phyloP scores from a whole-genome alignment of 2,888 invertebrate species.

The Nudaria mundana region DNA sequence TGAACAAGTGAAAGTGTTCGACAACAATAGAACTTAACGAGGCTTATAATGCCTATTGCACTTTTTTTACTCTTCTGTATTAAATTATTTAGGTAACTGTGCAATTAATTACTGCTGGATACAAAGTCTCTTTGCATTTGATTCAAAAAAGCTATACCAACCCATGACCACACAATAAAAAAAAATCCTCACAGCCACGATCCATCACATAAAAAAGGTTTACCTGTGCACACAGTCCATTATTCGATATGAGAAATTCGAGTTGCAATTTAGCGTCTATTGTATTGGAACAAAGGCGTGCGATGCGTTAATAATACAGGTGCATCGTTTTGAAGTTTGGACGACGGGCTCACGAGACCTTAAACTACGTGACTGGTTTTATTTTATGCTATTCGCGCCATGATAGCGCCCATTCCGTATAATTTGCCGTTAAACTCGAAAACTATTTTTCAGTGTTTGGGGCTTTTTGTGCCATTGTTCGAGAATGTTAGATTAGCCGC shows the following conservation, averaged over 20 bases:
- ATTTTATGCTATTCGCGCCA: constrained; percentile 67
- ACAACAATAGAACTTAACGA: no score
- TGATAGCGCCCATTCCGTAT: constrained; percentile 70
- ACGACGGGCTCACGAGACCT: constrained; percentile 31
- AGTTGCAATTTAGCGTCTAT: constrained; percentile 76
- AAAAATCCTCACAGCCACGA: constrained; percentile 37
- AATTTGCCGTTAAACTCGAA: constrained; percentile 69
- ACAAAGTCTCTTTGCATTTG: no score
- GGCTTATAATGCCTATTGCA: no score
- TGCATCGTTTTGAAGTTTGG: constrained; percentile 69
- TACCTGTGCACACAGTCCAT: constrained; percentile 59
- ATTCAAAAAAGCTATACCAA: constrained; percentile 7
- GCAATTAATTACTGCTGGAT: no score
- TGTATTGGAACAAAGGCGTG: constrained; percentile 73
- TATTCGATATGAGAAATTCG: constrained; percentile 66
- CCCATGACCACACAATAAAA: constrained; percentile 27
- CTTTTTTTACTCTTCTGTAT: no score
- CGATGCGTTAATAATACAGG: constrained; percentile 78
- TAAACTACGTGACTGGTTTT: constrained; percentile 69
- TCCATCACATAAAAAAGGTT: constrained; percentile 44
- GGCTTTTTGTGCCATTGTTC: constrained; percentile 60
- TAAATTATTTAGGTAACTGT: no score
- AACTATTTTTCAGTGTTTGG: constrained; percentile 70
- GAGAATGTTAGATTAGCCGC: constrained; percentile 58
- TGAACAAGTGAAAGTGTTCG: no score